Evolutionary conservation across 1,140 invertebrate genomes (phyloP), one percentile per base, ranked within the genome.

Genomic region (Solen grandis): DNA sequence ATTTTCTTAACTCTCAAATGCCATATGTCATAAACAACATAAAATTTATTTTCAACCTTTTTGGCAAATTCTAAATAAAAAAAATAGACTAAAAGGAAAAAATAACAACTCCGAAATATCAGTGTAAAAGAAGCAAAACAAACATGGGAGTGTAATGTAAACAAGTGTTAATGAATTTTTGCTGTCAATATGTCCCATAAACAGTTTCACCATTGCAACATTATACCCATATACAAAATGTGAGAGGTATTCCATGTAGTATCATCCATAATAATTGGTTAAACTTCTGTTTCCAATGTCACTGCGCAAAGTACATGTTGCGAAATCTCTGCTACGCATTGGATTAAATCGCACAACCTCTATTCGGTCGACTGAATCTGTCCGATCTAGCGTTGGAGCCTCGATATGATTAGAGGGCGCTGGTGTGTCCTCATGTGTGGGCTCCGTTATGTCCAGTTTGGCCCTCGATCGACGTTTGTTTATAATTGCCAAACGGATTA

Each of bases 271-370:
- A 50, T 80, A 80, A 31, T 80, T 80, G 36, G 77, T 80, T 52
- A 80, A 73, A 65, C 77, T 80, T 22, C 77, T 62, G 55, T 80
- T 62, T 10, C 77, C 77, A 63, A 80, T 80, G 65, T 80, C 77
- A 80, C 77, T 80, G 10, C 77, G 35, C 38, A 80, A 73, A 38
- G 77, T 80, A 62, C 77, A 80, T 16, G 77, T 80, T 13, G 77
- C 77, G 62, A 80, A 80, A 41, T 80, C 77, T 54, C 77, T 66
- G 73, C 69, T 72, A 27, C 60, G 25, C 75, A 78, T 78, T 50
- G 77, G 77, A 38, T 65, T 80, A 41, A 80, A 80, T 41, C 77
- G 55, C 5, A 80, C 77, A 22, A 80, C 77, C 46, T 80, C 77
- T 54, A 80, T 80, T 25, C 77, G 36, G 63, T 80, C 77, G 5